phyloP scores from a whole-genome alignment of 1,140 invertebrate genomes.

The Pararge aegeria region DNA sequence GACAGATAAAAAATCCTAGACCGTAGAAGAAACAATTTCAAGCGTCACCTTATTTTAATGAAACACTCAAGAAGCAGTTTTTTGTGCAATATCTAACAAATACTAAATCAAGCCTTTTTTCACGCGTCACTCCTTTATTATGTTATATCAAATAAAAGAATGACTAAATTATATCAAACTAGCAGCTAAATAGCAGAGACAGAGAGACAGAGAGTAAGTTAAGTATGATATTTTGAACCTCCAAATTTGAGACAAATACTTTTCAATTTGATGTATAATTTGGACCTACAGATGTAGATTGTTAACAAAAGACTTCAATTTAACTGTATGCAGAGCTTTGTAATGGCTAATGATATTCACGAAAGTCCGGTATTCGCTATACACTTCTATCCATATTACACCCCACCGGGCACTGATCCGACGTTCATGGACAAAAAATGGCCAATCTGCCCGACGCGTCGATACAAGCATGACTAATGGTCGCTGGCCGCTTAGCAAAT shows the following conservation, averaged over 20 bases:
- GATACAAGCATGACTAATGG: constrained; percentile 72
- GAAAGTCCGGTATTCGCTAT: not conserved
- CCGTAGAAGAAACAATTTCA: constrained; percentile 25
- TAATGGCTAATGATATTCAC: constrained; percentile 2
- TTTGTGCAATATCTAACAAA: constrained; percentile 19
- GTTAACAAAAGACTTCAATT: no score
- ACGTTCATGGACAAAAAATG: constrained; percentile 64
- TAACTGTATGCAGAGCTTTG: not conserved
- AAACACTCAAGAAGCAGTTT: constrained; percentile 20
- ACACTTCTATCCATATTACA: constrained; percentile 17
- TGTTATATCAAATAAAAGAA: constrained; percentile 17
- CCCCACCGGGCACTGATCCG: constrained; percentile 49
- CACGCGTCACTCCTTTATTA: constrained; percentile 18
- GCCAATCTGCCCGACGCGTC: constrained; percentile 62
- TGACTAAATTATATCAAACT: constrained; percentile 33
- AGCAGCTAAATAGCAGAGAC: no score
- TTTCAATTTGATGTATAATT: no score
- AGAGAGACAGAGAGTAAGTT: no score
- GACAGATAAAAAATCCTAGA: constrained; percentile 16
- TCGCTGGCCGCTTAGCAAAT: constrained; percentile 61
- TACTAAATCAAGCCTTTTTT: constrained; percentile 23
- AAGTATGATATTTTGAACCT: no score
- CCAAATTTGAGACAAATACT: not conserved
- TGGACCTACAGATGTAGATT: no score
- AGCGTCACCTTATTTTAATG: constrained; percentile 27